Evolutionary conservation across 1,140 invertebrate species (phyloP).

Genomic region (Capitella teleta): DNA sequence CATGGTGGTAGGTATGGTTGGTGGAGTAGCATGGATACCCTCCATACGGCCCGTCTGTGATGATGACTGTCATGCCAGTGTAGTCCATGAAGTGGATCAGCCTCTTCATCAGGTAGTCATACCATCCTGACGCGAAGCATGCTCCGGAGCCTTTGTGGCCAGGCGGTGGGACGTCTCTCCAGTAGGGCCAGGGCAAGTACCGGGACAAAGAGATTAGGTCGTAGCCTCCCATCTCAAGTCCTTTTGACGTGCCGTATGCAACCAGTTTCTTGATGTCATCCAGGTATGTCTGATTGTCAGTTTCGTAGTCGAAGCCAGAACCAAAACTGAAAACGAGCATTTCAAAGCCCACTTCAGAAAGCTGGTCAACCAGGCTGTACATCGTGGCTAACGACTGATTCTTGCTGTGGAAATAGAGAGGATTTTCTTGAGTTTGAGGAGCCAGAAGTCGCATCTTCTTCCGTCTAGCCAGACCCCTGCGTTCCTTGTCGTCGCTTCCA

Average conservation of each 20-base stretch:
- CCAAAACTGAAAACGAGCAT: not conserved
- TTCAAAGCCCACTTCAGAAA: not conserved
- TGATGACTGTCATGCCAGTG: constrained; percentile 4
- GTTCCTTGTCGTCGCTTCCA: not conserved
- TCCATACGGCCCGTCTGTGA: constrained; percentile 6
- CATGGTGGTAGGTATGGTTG: not conserved
- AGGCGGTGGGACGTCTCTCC: not conserved
- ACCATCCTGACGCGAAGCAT: constrained; percentile 9
- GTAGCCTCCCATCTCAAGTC: constrained; percentile 7
- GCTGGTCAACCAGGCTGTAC: not conserved
- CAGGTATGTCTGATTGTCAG: not conserved
- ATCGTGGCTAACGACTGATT: not conserved
- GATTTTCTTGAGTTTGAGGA: no score
- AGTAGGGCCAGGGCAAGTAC: no score
- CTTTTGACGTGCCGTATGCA: not conserved
- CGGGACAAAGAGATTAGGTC: constrained; percentile 5
- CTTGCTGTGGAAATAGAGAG: no score
- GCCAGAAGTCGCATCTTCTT: no score
- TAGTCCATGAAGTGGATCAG: constrained; percentile 1
- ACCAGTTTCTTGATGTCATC: not conserved
- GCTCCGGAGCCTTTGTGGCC: not conserved
- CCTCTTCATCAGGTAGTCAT: constrained; percentile 4
- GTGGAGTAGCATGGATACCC: constrained; percentile 3
- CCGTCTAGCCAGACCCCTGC: not conserved
- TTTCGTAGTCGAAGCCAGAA: not conserved